These are phyloP conservation scores for Sisor rabdophorus DNA, from an alignment of 2,113 vertebrate genomes.

Conservation along the genomic window DNA sequence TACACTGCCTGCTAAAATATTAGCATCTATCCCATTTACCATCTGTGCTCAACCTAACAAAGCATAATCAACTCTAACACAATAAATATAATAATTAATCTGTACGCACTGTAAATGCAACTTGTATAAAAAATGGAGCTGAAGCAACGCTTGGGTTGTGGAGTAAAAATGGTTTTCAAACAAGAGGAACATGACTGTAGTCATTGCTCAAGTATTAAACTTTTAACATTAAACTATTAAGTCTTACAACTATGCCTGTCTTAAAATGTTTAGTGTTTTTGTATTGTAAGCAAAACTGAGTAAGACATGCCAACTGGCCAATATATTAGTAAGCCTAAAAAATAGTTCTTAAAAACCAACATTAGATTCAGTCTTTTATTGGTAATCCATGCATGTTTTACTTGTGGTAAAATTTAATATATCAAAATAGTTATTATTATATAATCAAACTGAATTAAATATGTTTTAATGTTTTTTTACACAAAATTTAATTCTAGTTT, in stretches of 20 bases:
- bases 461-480: background rate
- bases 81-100: background rate
- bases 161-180: background rate
- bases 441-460: no score
- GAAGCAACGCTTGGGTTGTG: background rate
- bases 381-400: background rate
- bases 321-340: no score
- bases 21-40: constrained; percentile 25
- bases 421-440: background rate
- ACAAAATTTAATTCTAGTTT: background rate
- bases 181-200: background rate
- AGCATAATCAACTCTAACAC: background rate
- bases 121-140: background rate
- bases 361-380: background rate
- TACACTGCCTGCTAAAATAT: constrained; percentile 5
- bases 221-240: background rate
- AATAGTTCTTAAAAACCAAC: no score
- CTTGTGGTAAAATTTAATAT: background rate
- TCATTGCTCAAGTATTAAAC: background rate
- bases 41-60: constrained; percentile 18
- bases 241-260: background rate
- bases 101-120: background rate
- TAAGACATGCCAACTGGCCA: background rate
- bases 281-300: background rate
- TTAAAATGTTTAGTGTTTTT: background rate